phyloP scores from a whole-genome alignment of 1,140 invertebrate genomes.

The Anoplolepis gracilipes region DNA sequence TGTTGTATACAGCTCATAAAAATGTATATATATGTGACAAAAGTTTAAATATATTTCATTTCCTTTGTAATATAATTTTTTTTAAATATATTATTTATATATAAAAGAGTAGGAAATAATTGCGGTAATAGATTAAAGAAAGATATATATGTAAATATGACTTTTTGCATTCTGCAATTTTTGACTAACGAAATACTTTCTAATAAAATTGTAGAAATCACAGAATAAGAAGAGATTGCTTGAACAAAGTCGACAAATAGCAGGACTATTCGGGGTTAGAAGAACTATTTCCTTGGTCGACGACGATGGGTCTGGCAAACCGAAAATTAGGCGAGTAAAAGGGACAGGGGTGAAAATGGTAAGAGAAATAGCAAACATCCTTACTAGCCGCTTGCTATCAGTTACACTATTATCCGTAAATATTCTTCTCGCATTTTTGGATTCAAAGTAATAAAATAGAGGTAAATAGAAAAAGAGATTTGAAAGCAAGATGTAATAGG shows the following conservation, averaged over 20 bases:
- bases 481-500: neutral
- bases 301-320: slow-evolving; percentile 81
- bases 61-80: neutral
- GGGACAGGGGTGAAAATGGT: slow-evolving; percentile 71
- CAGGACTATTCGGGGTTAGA: slow-evolving; percentile 6
- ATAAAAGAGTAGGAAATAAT: neutral
- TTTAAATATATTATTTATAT: neutral
- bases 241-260: slow-evolving; percentile 7
- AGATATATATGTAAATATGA: neutral
- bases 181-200: slow-evolving; percentile 7
- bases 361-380: slow-evolving; percentile 72
- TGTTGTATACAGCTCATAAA: neutral
- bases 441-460: neutral
- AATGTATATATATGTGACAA: neutral
- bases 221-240: neutral
- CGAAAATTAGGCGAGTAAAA: slow-evolving; percentile 84
- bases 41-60: neutral
- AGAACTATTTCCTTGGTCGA: slow-evolving; percentile 60
- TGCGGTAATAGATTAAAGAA: neutral
- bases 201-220: neutral
- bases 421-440: slow-evolving; percentile 20
- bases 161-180: neutral
- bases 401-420: slow-evolving; percentile 84
- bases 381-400: slow-evolving; percentile 83
- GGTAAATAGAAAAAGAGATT: neutral